Conservation (phyloP, 2,888 invertebrate genomes). For the Archaeoteleia sp. region DNA sequence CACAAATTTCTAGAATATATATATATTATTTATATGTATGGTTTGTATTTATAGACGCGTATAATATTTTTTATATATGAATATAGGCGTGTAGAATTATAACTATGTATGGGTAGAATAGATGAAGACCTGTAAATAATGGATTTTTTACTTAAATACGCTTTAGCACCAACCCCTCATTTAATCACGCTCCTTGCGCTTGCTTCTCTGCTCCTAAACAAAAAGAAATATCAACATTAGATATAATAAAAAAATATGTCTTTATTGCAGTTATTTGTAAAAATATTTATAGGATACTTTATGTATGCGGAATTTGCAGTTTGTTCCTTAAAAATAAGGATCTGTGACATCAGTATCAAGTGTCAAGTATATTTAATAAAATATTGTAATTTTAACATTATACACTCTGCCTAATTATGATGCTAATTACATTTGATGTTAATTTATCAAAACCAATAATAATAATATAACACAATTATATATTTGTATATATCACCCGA, state of each 20-base stretch:
- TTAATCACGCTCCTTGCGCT: slow-evolving; percentile 65
- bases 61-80: slow-evolving; percentile 56
- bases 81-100: slow-evolving; percentile 59
- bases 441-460: no score
- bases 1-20: slow-evolving; percentile 60
- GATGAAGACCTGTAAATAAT: slow-evolving; percentile 74
- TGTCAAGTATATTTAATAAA: no score
- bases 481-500: no score
- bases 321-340: no score
- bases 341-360: no score
- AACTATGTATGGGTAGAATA: slow-evolving; percentile 69
- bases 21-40: slow-evolving; percentile 56
- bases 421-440: no score
- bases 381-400: no score
- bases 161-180: slow-evolving; percentile 57
- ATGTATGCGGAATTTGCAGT: no score
- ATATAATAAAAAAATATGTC: not conserved
- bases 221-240: slow-evolving; percentile 5
- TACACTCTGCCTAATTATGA: no score
- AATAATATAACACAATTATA: no score
- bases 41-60: slow-evolving; percentile 45
- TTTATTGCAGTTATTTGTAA: not conserved
- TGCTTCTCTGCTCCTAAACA: slow-evolving; percentile 66
- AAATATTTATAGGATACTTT: no score
- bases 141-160: slow-evolving; percentile 69